These are phyloP conservation scores for Ameiurus melas DNA, from an alignment of 2,113 vertebrate species.

Conservation along the genomic window DNA sequence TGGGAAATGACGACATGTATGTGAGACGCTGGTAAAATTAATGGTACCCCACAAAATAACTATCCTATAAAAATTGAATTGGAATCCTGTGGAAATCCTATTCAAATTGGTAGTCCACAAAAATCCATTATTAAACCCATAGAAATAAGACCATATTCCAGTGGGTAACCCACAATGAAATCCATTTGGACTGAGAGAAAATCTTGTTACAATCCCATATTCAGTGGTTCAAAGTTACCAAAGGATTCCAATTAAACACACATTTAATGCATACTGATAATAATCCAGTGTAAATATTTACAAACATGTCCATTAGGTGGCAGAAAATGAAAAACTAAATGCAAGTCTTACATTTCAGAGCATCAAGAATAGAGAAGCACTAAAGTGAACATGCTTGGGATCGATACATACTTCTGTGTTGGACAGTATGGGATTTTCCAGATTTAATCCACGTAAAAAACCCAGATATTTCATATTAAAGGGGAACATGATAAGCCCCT, in stretches of 20 bases:
- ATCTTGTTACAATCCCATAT: neutral
- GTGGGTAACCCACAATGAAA: neutral
- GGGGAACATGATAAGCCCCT: neutral
- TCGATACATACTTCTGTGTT: too few species aligned
- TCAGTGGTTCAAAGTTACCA: neutral
- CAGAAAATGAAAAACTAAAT: neutral
- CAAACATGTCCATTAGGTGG: neutral
- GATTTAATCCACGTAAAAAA: neutral
- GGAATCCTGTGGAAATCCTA: neutral
- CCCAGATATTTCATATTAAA: neutral
- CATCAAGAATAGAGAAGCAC: neutral
- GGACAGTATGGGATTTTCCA: neutral
- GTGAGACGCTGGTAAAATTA: neutral
- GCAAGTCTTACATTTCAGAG: neutral
- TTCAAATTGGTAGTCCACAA: neutral
- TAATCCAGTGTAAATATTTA: neutral
- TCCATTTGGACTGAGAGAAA: neutral
- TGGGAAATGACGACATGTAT: neutral
- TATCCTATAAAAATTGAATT: neutral
- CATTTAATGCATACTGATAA: neutral
- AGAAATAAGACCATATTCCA: neutral
- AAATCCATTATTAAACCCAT: neutral
- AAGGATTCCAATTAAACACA: neutral
- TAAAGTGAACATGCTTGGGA: neutral
- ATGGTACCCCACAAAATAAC: too few species aligned